Percentiles rank a stretch among this genome's conserved stretches.
phyloP scores from a whole-genome alignment of 2,888 invertebrate species.

The Zaprionus bogoriensis region DNA sequence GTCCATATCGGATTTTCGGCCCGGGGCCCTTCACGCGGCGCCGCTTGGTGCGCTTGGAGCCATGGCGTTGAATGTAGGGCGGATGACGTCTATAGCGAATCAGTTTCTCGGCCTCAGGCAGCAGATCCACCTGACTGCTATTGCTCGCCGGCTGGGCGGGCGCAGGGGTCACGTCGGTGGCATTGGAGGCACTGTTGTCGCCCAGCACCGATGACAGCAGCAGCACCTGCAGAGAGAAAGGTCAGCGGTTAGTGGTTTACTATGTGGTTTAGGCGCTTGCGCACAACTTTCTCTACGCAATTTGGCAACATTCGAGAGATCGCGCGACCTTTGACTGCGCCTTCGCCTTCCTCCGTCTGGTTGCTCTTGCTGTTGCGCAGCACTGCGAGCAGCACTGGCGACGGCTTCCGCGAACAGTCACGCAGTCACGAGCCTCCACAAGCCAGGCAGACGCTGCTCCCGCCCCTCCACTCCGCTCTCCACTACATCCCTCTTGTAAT shows the following conservation, averaged over 20 bases:
- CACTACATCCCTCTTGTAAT: constrained; percentile 22
- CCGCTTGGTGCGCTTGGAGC: constrained; percentile 68
- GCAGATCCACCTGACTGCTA: not conserved
- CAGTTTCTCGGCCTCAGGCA: constrained; percentile 71
- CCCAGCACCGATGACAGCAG: constrained; percentile 28
- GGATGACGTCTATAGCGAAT: constrained; percentile 79
- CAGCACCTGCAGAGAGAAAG: constrained; percentile 28
- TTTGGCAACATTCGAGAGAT: constrained; percentile 26
- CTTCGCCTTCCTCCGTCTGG: not conserved
- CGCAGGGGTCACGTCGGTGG: not conserved
- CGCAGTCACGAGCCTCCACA: constrained; percentile 13
- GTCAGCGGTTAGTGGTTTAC: constrained; percentile 12
- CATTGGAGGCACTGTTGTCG: not conserved
- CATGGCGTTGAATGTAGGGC: constrained; percentile 51
- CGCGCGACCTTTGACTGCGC: constrained; percentile 37
- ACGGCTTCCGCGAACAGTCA: constrained; percentile 41
- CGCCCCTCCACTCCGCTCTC: not conserved
- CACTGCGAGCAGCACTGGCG: not conserved
- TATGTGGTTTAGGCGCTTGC: not conserved
- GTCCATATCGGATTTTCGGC: constrained; percentile 73
- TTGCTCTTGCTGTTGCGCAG: not conserved
- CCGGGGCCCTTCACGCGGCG: constrained; percentile 61
- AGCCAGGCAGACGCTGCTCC: no score
- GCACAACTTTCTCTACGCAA: constrained; percentile 29
- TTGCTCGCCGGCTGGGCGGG: not conserved